A percentile compares a stretch with the other conserved stretches of the same genome.
Conservation (phyloP, 2,888 invertebrate genomes). For the Meteorus cinctellus region DNA sequence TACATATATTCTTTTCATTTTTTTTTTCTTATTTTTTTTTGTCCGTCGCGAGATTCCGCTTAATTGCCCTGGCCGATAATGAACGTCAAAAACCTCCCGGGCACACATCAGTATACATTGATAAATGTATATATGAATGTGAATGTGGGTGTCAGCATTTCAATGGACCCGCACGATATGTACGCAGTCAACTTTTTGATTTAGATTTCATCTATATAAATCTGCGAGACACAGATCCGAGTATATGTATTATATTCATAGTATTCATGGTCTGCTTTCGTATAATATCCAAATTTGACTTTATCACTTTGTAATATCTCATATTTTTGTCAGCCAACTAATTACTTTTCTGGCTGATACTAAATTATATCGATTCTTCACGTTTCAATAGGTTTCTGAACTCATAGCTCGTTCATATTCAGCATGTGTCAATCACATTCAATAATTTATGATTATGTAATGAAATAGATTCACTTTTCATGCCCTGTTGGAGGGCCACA, state of each 20-base stretch:
- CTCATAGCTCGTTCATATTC: too few relatives aligned
- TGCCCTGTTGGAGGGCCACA: too few relatives aligned
- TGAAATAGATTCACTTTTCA: too few relatives aligned
- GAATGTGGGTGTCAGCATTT: neutral
- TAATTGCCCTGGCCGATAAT: conserved; percentile 55
- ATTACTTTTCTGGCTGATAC: too few relatives aligned
- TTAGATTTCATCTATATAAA: conserved; percentile 15
- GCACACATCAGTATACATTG: neutral
- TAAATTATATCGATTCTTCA: too few relatives aligned
- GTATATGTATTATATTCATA: neutral
- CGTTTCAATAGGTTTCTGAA: too few relatives aligned
- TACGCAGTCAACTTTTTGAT: conserved; percentile 17
- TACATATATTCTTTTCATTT: neutral
- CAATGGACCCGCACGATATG: conserved; percentile 29
- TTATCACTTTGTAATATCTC: neutral
- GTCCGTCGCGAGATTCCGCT: conserved; percentile 47
- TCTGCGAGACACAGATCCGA: neutral
- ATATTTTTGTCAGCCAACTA: neutral
- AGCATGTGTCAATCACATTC: too few relatives aligned
- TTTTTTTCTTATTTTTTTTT: neutral
- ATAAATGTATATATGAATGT: too few relatives aligned
- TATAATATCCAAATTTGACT: neutral
- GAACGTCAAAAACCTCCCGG: conserved; percentile 44
- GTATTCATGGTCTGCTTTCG: neutral
- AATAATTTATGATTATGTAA: too few relatives aligned